These are phyloP conservation scores for Acanthopagrus latus DNA, from an alignment of 2,797 vertebrate species.

Conservation along the genomic window DNA sequence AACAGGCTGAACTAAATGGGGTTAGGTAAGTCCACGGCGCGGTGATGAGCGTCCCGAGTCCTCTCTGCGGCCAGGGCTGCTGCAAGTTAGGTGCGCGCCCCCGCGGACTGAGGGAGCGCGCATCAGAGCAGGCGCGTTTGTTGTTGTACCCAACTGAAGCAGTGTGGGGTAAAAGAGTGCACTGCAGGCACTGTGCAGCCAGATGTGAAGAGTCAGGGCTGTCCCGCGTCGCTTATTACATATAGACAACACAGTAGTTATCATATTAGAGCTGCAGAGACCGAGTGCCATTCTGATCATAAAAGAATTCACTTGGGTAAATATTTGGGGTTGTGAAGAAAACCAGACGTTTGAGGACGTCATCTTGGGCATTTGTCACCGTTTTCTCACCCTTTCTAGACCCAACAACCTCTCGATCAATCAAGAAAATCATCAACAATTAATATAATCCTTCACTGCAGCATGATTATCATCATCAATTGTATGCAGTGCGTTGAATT, in stretches of 20 bases:
- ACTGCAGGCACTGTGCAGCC: background rate
- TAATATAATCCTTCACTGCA: too few relatives aligned
- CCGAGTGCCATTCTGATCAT: too few relatives aligned
- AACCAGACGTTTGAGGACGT: too few relatives aligned
- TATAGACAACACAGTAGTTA: background rate
- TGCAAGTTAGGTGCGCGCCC: conserved; percentile 27
- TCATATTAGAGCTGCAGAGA: too few relatives aligned
- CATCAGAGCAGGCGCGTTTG: conserved; percentile 19
- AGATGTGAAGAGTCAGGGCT: background rate
- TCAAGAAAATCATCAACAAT: too few relatives aligned
- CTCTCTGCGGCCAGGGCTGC: conserved; percentile 33
- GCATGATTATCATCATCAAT: background rate
- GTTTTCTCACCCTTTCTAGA: too few relatives aligned
- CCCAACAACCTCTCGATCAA: too few relatives aligned
- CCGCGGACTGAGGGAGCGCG: conserved; percentile 42
- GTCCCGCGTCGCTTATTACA: background rate
- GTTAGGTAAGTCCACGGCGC: background rate
- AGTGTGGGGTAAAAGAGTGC: background rate
- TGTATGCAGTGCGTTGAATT: background rate
- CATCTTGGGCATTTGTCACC: too few relatives aligned
- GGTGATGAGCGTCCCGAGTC: background rate
- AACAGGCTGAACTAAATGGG: background rate
- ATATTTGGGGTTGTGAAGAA: too few relatives aligned
- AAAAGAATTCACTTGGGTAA: too few relatives aligned
- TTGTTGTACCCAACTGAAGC: conserved; percentile 14